Percentiles rank a stretch among this genome's conserved stretches.
phyloP scores from a whole-genome alignment of 2,797 vertebrate genomes.

The Bothrops alternatus region DNA sequence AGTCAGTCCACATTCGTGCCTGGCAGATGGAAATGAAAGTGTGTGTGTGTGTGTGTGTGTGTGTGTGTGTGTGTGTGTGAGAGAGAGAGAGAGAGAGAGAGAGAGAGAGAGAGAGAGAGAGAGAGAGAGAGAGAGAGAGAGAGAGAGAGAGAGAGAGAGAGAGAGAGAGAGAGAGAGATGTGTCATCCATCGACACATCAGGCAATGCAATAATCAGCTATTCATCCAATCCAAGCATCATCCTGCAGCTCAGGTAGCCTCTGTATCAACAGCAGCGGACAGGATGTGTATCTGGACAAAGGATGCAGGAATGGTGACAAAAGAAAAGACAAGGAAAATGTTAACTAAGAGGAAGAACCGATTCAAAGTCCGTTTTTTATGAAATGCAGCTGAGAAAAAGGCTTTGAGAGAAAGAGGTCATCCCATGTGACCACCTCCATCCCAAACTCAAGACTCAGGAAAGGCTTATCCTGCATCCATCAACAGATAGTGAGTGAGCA shows the following conservation, averaged over 20 bases:
- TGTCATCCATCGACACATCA: not conserved
- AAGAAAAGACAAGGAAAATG: not conserved
- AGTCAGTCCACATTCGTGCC: not conserved
- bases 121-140: no score
- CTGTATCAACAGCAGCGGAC: not conserved
- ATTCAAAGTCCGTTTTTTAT: not conserved
- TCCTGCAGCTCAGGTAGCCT: not conserved
- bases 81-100: no score
- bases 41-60: no score
- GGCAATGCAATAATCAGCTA: not conserved
- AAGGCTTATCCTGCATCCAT: no score
- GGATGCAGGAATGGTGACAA: not conserved
- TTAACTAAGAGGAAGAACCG: not conserved
- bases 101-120: no score
- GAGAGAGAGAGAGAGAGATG: no score
- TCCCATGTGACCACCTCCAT: no score
- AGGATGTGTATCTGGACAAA: not conserved
- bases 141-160: no score
- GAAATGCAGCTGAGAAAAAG: not conserved
- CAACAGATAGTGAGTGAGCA: not conserved
- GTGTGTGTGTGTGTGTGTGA: no score
- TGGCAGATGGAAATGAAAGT: not conserved
- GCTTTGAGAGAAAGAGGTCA: not conserved
- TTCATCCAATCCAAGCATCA: not conserved
- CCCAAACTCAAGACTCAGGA: not conserved